Percentiles rank a stretch among this genome's conserved stretches.
Conservation (phyloP, 37 sponge, comb jelly and placozoan species). For the Haliclona indistincta region DNA sequence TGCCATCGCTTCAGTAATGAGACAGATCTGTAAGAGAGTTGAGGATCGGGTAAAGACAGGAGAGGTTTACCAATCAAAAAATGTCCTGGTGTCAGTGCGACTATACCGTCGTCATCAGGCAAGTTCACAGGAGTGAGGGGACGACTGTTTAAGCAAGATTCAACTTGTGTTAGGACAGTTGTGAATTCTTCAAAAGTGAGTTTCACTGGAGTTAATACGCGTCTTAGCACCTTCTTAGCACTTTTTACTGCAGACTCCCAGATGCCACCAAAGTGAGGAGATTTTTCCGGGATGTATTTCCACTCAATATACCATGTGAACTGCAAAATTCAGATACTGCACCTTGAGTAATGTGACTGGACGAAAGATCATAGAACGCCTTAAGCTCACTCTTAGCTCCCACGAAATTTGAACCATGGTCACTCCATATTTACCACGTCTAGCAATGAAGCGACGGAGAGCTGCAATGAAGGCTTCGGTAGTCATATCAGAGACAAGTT, state of each 20-base stretch:
- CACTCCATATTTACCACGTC: constrained; percentile 28
- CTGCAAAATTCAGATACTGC: constrained; percentile 18
- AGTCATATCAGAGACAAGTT: constrained; percentile 32
- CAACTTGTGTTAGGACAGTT: constrained; percentile 29
- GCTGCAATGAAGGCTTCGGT: constrained; percentile 35
- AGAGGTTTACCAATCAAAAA: constrained; percentile 32
- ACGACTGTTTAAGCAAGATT: constrained; percentile 38
- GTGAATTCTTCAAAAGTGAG: constrained; percentile 38
- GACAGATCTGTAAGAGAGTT: constrained; percentile 8
- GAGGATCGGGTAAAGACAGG: constrained; percentile 20
- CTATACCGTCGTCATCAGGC: constrained; percentile 31
- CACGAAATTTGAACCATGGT: constrained; percentile 39
- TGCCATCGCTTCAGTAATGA: constrained; percentile 29
- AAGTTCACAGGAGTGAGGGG: constrained; percentile 28
- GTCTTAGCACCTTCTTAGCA: constrained; percentile 8
- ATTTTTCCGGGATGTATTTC: constrained; percentile 25
- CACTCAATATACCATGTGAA: constrained; percentile 10
- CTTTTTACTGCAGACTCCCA: constrained; percentile 22
- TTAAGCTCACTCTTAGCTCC: constrained; percentile 40
- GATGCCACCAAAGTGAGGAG: constrained; percentile 34
- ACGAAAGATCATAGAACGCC: background rate
- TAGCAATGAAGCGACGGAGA: constrained; percentile 26
- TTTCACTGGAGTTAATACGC: background rate
- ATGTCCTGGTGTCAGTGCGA: constrained; percentile 33
- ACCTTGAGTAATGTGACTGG: constrained; percentile 12